These are phyloP conservation scores for Cyrtonyx montezumae DNA, from an alignment of 2,113 vertebrate genomes.

Conservation along the genomic window DNA sequence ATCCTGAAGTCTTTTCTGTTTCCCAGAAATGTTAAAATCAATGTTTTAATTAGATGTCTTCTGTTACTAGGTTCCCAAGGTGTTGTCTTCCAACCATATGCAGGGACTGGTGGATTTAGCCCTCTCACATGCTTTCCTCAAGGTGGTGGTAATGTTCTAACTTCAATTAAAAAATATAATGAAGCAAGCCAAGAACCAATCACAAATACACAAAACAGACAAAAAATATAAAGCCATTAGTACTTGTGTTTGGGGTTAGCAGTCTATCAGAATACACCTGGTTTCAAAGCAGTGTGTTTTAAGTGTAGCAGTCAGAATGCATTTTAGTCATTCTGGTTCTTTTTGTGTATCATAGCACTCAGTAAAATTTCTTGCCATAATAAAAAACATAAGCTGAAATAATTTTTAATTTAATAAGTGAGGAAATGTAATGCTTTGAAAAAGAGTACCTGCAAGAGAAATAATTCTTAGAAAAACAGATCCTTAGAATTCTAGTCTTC, in stretches of 20 bases:
- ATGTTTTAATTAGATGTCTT: background rate
- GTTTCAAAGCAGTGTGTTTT: background rate
- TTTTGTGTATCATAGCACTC: background rate
- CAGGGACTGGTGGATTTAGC: slow-evolving; percentile 76
- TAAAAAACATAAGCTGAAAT: background rate
- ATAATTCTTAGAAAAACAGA: too few relatives aligned
- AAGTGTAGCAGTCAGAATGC: background rate
- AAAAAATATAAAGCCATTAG: background rate
- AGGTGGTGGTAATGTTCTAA: slow-evolving; percentile 69
- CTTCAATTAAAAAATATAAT: background rate
- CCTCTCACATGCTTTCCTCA: slow-evolving; percentile 77
- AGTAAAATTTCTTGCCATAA: background rate
- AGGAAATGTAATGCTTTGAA: background rate
- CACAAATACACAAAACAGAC: background rate
- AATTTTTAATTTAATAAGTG: background rate
- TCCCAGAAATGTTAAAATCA: background rate
- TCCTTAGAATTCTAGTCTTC: background rate
- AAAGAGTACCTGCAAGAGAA: background rate
- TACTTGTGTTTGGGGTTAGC: background rate
- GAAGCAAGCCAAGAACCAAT: background rate
- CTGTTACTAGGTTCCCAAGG: slow-evolving; percentile 75
- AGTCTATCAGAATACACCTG: background rate
- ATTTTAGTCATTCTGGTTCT: background rate
- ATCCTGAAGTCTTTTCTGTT: background rate
- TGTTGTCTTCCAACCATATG: slow-evolving; percentile 75